Evolutionary conservation across 1,140 invertebrate species (phyloP).

Genomic region (Schlechtendalia chinensis): DNA sequence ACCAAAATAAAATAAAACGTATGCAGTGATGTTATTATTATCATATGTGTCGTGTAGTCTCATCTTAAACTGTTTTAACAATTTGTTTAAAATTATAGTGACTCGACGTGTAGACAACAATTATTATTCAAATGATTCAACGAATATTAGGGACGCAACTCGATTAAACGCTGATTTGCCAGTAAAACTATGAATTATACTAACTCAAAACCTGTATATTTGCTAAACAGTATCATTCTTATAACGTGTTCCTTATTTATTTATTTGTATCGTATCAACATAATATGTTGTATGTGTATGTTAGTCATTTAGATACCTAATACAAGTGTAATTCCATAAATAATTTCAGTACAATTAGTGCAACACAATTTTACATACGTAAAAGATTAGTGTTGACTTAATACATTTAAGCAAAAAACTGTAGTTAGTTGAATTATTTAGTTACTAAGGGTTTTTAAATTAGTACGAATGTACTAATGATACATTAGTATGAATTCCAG

Average conservation of each 20-base stretch:
- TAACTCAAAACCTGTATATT: not conserved
- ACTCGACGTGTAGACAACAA: not conserved
- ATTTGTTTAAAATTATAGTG: not conserved
- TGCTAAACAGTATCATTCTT: too few species aligned
- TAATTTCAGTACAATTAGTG: too few species aligned
- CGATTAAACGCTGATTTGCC: not conserved
- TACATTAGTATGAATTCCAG: not conserved
- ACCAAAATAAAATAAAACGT: too few species aligned
- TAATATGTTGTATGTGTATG: too few species aligned
- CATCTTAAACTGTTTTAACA: not conserved
- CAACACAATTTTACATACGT: not conserved
- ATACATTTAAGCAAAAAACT: conserved; percentile 1
- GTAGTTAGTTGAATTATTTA: conserved; percentile 17
- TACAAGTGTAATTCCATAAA: too few species aligned
- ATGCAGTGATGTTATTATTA: too few species aligned
- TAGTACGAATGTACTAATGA: not conserved
- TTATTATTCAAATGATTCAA: not conserved
- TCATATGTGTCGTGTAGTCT: too few species aligned
- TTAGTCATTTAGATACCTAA: too few species aligned
- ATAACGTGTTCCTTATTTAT: too few species aligned
- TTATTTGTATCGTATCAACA: too few species aligned
- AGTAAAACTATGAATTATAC: not conserved
- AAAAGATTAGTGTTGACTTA: not conserved
- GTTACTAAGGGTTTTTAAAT: too few species aligned
- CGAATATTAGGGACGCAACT: not conserved